These are phyloP conservation scores for Pygoscelis antarcticus DNA, from an alignment of 2,113 vertebrate genomes.

Conservation along the genomic window DNA sequence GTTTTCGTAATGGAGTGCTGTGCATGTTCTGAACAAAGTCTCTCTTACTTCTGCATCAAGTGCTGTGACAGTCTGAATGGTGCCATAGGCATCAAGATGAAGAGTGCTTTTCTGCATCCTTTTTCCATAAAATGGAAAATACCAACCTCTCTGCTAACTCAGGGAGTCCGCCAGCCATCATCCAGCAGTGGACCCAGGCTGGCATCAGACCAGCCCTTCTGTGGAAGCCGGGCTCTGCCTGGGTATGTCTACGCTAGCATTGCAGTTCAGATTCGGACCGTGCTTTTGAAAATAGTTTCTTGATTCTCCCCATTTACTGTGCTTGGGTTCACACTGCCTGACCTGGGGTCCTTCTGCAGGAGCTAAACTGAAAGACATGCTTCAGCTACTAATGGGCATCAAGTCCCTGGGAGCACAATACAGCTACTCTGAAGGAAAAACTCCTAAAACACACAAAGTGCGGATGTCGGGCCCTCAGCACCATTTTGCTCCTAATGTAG, in stretches of 20 bases:
- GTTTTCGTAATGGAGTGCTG: not conserved
- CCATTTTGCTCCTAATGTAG: not conserved
- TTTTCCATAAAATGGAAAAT: not conserved
- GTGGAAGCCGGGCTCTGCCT: not conserved
- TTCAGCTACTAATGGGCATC: not conserved
- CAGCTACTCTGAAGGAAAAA: not conserved
- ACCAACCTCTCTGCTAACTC: not conserved
- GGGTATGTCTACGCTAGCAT: accelerated
- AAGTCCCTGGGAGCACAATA: not conserved
- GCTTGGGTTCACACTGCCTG: not conserved
- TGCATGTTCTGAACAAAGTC: not conserved
- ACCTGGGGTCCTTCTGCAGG: not conserved
- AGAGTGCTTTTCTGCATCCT: not conserved
- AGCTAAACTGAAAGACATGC: not conserved
- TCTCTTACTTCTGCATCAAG: conserved; percentile 26
- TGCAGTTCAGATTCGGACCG: not conserved
- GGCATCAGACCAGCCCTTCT: not conserved
- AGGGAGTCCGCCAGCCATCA: not conserved
- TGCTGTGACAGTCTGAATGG: not conserved
- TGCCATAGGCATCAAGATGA: not conserved
- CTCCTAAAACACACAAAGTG: not conserved
- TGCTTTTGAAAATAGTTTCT: not conserved
- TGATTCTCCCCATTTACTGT: not conserved
- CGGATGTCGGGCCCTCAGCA: not conserved
- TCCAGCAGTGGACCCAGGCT: not conserved